A percentile compares a stretch with the other conserved stretches of the same genome.
Evolutionary conservation across 2,113 vertebrate genomes (phyloP).

Genomic region (Morone saxatilis): DNA sequence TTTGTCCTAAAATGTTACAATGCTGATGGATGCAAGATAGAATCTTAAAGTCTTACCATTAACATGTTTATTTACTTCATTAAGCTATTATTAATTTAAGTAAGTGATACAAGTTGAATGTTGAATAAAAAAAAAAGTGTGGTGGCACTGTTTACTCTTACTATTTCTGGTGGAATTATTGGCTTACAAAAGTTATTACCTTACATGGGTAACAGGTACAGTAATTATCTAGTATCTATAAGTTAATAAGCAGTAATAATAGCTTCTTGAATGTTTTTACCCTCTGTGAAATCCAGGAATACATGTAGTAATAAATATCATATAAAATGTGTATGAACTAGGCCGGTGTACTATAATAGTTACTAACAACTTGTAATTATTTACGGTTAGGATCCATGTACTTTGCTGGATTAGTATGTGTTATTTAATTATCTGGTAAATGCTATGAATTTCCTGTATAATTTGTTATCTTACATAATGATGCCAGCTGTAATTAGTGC

Average conservation of each 20-base stretch:
- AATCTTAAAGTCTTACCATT: neutral
- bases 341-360: neutral
- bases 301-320: too few relatives aligned
- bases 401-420: neutral
- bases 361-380: neutral
- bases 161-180: too few relatives aligned
- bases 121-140: neutral
- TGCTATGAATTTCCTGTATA: neutral
- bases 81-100: neutral
- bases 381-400: neutral
- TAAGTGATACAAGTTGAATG: neutral
- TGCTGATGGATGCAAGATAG: neutral
- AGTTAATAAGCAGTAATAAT: neutral
- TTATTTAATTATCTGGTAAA: neutral
- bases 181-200: neutral
- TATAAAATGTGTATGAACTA: neutral
- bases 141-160: neutral
- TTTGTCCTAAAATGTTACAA: neutral
- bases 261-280: too few relatives aligned
- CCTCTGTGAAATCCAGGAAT: too few relatives aligned
- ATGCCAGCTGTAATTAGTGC: too few relatives aligned
- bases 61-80: neutral
- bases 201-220: neutral
- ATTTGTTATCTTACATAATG: neutral
- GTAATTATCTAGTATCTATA: too few relatives aligned